Evolutionary conservation across 2,888 invertebrate genomes (phyloP).

Genomic region (Spisula subtruncata): DNA sequence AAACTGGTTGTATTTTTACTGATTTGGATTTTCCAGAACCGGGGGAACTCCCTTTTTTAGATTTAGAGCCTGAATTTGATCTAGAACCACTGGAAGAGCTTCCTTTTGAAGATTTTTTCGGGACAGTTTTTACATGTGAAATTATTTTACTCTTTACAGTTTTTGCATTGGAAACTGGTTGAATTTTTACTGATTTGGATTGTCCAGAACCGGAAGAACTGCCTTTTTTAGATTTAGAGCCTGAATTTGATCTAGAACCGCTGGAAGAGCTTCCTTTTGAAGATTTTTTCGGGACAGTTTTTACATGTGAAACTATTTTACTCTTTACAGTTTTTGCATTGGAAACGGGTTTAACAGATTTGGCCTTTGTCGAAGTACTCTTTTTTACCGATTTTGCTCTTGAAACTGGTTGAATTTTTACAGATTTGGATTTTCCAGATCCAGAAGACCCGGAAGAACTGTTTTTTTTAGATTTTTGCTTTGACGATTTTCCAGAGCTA

Average conservation of each 20-base stretch:
- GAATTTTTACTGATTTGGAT: neutral
- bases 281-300: neutral
- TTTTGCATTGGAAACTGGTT: neutral
- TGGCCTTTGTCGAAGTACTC: neutral
- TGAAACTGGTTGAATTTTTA: neutral
- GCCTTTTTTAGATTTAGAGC: too few species aligned
- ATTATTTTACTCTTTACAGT: too few species aligned
- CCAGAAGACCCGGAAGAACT: neutral
- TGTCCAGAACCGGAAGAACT: too few species aligned
- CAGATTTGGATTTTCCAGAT: neutral
- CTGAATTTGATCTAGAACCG: neutral
- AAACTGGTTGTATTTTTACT: neutral
- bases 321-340: conserved; percentile 10
- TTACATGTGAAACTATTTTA: neutral
- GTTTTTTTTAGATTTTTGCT: neutral
- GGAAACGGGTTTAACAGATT: neutral
- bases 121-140: neutral
- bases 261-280: neutral
- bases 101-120: neutral
- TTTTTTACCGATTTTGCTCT: neutral
- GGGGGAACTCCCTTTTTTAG: neutral
- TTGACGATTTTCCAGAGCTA: neutral
- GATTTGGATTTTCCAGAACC: too few species aligned
- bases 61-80: neutral
- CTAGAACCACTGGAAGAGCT: neutral